Conservation (phyloP, 1,140 invertebrate genomes). For the Charaxes varanes region DNA sequence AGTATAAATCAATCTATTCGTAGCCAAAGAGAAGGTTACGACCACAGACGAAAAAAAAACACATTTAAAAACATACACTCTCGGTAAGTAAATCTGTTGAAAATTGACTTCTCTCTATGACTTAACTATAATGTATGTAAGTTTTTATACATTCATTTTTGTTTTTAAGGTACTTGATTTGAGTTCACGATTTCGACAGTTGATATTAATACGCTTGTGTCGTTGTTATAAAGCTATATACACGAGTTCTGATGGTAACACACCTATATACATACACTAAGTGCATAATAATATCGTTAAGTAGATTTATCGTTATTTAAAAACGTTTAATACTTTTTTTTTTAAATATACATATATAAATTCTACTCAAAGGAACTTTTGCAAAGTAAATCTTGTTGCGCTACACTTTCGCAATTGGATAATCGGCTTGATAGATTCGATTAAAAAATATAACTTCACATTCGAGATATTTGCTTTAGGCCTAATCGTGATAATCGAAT, state of each 20-base stretch:
- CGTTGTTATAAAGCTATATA: slow-evolving; percentile 31
- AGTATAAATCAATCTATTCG: too few relatives aligned
- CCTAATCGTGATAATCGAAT: slow-evolving; percentile 8
- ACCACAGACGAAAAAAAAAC: slow-evolving; percentile 27
- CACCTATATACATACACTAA: slow-evolving; percentile 20
- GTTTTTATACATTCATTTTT: slow-evolving; percentile 17
- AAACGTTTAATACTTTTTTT: too few relatives aligned
- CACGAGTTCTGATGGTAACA: slow-evolving; percentile 21
- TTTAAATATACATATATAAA: too few relatives aligned
- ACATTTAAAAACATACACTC: slow-evolving; percentile 14
- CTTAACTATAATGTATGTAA: slow-evolving; percentile 23
- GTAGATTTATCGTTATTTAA: too few relatives aligned
- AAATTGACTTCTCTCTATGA: slow-evolving; percentile 25
- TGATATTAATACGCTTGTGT: slow-evolving; percentile 2
- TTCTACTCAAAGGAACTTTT: slow-evolving; percentile 18
- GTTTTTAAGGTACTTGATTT: slow-evolving; percentile 15
- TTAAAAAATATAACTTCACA: slow-evolving; percentile 10
- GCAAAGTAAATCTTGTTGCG: slow-evolving; percentile 11
- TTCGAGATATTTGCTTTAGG: slow-evolving; percentile 17
- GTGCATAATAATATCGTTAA: slow-evolving; percentile 13
- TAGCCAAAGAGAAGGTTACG: slow-evolving; percentile 22
- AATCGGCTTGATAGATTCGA: too few relatives aligned
- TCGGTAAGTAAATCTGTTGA: slow-evolving; percentile 23
- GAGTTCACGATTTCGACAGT: slow-evolving; percentile 13
- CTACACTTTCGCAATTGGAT: too few relatives aligned